Evolutionary conservation across 2,113 vertebrate species (phyloP), one percentile per base, ranked within the genome.

Genomic region (Melozone crissalis): DNA sequence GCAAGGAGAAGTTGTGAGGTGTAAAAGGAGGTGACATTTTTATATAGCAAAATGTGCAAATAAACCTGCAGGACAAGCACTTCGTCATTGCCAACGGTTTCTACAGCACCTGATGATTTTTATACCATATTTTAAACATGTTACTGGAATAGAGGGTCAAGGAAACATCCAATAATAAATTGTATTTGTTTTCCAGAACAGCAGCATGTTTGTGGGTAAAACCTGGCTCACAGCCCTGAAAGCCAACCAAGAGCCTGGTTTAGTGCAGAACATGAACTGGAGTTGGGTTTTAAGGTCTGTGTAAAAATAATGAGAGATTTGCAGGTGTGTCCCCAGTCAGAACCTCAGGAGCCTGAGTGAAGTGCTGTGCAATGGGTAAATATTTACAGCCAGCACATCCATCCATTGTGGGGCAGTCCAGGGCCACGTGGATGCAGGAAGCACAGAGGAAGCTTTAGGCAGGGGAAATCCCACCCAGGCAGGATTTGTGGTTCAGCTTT

Each of bases 281-380:
- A 96, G 83, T 84, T 98, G 96, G 91, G 98, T 97, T 98, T 97
- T 98, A 98, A 97, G 97, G 95, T 98, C 98, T 99, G 98, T 99
- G 98, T 98, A 99, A 99, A 99, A 99, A 99, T 99, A 99, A 99
- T 97, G 98, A 98, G 98, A 92, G 82, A 99, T 99, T 99, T 99
- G 98, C 98, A 99, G 98, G 98, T 98, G 97, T 98, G 58, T 98
- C 97, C 98, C 96, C 98, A 98, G 97, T 98, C 98, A 98, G 98
- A 98, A 97, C 93, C 97, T 97, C 96, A 97, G 97, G 98, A 98
- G 97, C 98, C 97, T 99, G 98, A 99, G 98, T 99, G 99, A 99
- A 99, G 98, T 98, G 98, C 98, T 99, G 99, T 99, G 99, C 99
- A 99, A 94, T 98, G 98, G 98, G 98, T 98, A 98, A 99, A 99